Base-by-base conservation (phyloP, 37 sponge, comb jelly and placozoan genomes). In the Spongia lamella region DNA sequence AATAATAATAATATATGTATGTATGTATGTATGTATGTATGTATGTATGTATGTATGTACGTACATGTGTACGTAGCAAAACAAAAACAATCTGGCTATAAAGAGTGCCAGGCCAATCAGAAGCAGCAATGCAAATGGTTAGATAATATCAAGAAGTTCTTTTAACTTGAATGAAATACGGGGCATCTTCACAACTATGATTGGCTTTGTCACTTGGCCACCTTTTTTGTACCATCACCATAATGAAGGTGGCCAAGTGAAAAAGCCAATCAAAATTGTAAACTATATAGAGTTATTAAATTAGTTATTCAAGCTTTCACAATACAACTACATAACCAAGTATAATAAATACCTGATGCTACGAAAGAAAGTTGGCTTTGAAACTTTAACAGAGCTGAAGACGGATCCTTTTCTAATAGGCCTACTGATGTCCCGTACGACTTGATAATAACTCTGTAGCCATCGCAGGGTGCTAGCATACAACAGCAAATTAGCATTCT, bases 401-500 rank as follows among this genome's bases (percentile, higher is more conserved):
- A 90, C 68, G 22, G 3, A 68, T 22, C 97, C 97, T 76, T 76
- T 83, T 24, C 85, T 61, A n/a, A 86, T 90, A 9, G 96, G 96
- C 35, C 93, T 83, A 20, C 90, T 71, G n/a, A 89, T 82, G 69
- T 80, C 66, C 52, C 60, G 26, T 5, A 36, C 17, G 6, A 88
- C 9, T 3, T 74, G 55, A 40, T 22, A 60, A 53, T 84, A 90
- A 20, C 86, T 70, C 81, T 96, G 88, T 17, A 96, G 66, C 79
- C 90, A 93, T 1, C 97, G 76, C 26, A 96, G 78, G 16, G 93
- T 93, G 50, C 94, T 93, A 49, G 93, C 90, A 75, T 86, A 96
- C 49, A 93, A 73, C 50, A 84, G 53, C 0, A 84, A 30, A 32
- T 47, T 63, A 2, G 94, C 84, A n/a, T 7, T 55, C 47, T 72